Conservation (phyloP, 2,888 invertebrate genomes). For the Lasioglossum leucozonium region DNA sequence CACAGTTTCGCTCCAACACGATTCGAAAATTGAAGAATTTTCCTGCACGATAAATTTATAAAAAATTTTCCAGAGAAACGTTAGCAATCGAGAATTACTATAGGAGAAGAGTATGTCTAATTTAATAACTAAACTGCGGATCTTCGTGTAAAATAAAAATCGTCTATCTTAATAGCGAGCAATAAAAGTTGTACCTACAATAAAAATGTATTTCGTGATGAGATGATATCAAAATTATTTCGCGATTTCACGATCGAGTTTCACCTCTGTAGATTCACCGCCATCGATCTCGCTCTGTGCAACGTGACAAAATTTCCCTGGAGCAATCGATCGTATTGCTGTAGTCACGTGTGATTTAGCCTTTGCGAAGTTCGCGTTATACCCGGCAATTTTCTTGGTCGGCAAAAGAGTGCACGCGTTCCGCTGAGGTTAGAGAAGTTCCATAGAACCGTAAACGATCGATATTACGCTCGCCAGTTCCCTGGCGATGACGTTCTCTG, state of each 20-base stretch:
- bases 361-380: slow-evolving; percentile 18
- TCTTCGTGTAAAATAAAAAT: too few species aligned
- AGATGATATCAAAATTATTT: background rate
- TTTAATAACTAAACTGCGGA: background rate
- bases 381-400: slow-evolving; percentile 16
- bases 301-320: slow-evolving; percentile 31
- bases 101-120: background rate
- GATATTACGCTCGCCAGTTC: slow-evolving; percentile 12
- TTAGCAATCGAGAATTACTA: background rate
- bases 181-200: too few species aligned
- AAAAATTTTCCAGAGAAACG: background rate
- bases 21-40: background rate
- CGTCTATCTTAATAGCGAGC: too few species aligned
- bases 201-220: too few species aligned
- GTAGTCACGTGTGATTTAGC: slow-evolving; percentile 12
- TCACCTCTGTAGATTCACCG: background rate
- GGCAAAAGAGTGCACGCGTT: background rate
- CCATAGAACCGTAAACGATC: slow-evolving; percentile 30
- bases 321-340: slow-evolving; percentile 42
- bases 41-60: background rate
- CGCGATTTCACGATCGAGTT: background rate
- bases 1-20: background rate
- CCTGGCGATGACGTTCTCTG: slow-evolving; percentile 10
- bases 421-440: background rate
- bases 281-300: background rate